A percentile compares a stretch with the other conserved stretches of the same genome.
These are phyloP conservation scores for Muscicapa striata DNA, from an alignment of 2,797 vertebrate genomes.

Conservation along the genomic window DNA sequence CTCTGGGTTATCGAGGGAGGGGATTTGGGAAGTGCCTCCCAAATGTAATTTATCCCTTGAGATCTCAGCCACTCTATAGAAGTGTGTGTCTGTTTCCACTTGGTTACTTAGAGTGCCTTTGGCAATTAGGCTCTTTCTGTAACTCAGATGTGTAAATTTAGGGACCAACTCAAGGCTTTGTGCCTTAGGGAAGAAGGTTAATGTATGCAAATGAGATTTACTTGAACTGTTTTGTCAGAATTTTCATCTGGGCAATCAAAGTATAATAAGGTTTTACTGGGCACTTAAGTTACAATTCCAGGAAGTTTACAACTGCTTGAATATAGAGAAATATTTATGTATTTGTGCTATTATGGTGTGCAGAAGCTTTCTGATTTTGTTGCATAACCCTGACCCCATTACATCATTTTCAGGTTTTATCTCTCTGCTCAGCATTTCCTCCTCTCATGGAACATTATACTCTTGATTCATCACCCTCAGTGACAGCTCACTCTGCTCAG, in stretches of 20 bases:
- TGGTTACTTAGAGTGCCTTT: neutral
- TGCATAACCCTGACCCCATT: conserved; percentile 11
- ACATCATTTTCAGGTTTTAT: conserved; percentile 35
- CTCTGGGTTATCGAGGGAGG: neutral
- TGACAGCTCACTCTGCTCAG: conserved; percentile 16
- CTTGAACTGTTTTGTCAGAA: conserved; percentile 4
- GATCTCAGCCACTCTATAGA: neutral
- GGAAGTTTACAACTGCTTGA: neutral
- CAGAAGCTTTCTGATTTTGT: conserved; percentile 13
- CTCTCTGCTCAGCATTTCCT: conserved; percentile 13
- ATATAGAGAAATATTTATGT: neutral
- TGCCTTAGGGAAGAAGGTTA: neutral
- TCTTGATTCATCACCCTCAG: neutral
- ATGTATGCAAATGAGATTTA: neutral
- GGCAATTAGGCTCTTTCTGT: neutral
- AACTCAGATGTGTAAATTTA: neutral
- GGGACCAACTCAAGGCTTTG: neutral
- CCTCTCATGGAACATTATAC: neutral
- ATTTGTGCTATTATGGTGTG: neutral
- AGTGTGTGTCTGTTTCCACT: neutral
- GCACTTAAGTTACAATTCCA: neutral
- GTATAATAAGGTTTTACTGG: neutral
- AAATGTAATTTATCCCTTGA: neutral
- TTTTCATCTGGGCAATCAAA: neutral
- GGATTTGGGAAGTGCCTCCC: neutral